Base-by-base conservation (phyloP, 2,888 invertebrate species). In the Odontomyia ornata region DNA sequence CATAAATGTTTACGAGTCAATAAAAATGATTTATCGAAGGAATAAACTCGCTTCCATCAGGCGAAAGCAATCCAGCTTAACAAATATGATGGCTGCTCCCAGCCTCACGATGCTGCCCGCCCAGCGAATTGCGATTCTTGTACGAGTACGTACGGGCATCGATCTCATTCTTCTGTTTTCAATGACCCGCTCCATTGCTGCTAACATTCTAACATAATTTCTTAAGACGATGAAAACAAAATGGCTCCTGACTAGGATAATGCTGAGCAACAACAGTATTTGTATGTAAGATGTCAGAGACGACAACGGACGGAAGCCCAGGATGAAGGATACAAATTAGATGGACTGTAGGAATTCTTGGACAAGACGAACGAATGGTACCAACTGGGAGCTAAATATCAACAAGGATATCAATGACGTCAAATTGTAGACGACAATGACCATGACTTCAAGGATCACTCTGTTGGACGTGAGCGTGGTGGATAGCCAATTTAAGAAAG, bases 1-100 rank as follows among this genome's bases (percentile, higher is more conserved):
- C 75, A 75, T 75, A 72, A 77, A 77, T 72, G 77, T 77, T 77
- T 77, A 77, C 64, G 77, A 47, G 46, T 72, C 52, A 43, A 77
- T 77, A 77, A 77, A 77, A 77, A 64, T 77, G 77, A 77, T 77
- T 77, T 77, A 77, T 77, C 71, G 47, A 36, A 21, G 60, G 36
- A 73, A 73, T 73, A 73, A 73, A 73, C 57, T 27, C 57, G 60
- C 43, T 43, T 23, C 73, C 73, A 73, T 57, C 73, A 73, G 60
- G 30, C 28, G 25, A 46, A 47, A n/a, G 56, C 56, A 27, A 72
- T 72, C 52, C 71, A 52, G 71, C 56, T 56, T 52, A 72, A 23
- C 71, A 72, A 52, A 72, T 52, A 52, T 72, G 56, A 72, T 56
- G 56, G 56, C 56, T 72, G 15, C 71, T 28, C 28, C 56, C 56